A percentile compares a stretch with the other conserved stretches of the same genome.
phyloP scores from a whole-genome alignment of 2,113 vertebrate species.

The Tragelaphus strepsiceros region DNA sequence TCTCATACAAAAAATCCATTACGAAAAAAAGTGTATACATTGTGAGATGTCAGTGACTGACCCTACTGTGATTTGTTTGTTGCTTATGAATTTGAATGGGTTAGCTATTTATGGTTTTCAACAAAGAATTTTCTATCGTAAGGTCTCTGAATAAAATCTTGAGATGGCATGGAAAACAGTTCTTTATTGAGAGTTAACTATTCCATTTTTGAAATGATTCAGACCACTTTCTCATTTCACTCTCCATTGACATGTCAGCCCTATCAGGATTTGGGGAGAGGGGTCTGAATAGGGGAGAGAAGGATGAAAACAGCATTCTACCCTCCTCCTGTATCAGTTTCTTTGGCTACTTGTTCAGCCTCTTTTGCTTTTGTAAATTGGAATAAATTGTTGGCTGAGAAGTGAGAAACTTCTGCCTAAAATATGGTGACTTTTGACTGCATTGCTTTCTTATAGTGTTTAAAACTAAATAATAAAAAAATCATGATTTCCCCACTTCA shows the following conservation, averaged over 20 bases:
- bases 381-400: not conserved
- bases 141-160: constrained; percentile 46
- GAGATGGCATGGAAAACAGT: not conserved
- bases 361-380: constrained; percentile 6
- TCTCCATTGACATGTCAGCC: not conserved
- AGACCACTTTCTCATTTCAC: not conserved
- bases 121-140: not conserved
- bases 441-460: not conserved
- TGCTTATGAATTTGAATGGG: constrained; percentile 1
- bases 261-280: not conserved
- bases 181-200: not conserved
- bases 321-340: not conserved
- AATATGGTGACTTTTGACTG: not conserved
- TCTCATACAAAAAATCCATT: not conserved
- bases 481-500: not conserved
- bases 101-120: constrained; percentile 7
- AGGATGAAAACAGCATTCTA: not conserved
- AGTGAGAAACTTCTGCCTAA: constrained; percentile 2
- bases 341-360: not conserved
- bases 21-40: not conserved
- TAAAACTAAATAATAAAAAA: constrained; percentile 2
- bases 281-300: not conserved
- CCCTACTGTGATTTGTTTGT: not conserved
- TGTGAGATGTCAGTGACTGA: not conserved
- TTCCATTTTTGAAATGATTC: not conserved